Evolutionary conservation across 2,888 invertebrate species (phyloP), one percentile per base, ranked within the genome.

Genomic region (Syrphus vitripennis): DNA sequence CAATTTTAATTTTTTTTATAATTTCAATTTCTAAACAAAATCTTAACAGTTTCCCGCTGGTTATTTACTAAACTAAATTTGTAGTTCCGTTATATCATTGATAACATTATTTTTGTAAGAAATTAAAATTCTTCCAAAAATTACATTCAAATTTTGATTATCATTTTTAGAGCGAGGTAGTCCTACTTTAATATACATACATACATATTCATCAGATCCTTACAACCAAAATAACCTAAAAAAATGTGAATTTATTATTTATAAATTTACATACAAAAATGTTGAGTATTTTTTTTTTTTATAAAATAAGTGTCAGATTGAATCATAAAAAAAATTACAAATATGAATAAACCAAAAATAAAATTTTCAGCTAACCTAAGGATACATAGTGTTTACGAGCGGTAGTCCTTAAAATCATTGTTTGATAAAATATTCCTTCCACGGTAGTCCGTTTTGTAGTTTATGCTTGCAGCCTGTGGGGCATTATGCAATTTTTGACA

Each of bases 401-500:
- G 14, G 24, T 50, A 14, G 57, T 57, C 55, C 59, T 37, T 19
- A 19, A 59, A 59, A 59, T 37, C 0, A 14, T 40, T 57, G n/a
- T 29, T 55, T 55, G 26, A 19, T 65, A 34, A 19, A 48, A 42
- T 34, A 48, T 48, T 48, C 42, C 0, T 19, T 12, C 2, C 14
- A 50, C 29, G 29, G 37, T 14, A 53, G 24, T 37, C 65, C 42
- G 12, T 40, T 45, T 67, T 50, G 45, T 37, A 57, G 34, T 31
- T 4, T 9, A 45, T 2, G 26, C 14, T 16, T 61, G 29, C 1
- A 45, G 29, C 29, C n/a, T n/a, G n/a, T n/a, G n/a, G n/a, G n/a
- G 19, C 12, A 45, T 69, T 72, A 72, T 76, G 67, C 80, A 71
- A 61, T 72, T 67, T 77, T 81, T 77, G 53, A 45, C 61, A 77